Base-by-base conservation (phyloP, 2,888 invertebrate genomes). In the Phaonia tiefii region DNA sequence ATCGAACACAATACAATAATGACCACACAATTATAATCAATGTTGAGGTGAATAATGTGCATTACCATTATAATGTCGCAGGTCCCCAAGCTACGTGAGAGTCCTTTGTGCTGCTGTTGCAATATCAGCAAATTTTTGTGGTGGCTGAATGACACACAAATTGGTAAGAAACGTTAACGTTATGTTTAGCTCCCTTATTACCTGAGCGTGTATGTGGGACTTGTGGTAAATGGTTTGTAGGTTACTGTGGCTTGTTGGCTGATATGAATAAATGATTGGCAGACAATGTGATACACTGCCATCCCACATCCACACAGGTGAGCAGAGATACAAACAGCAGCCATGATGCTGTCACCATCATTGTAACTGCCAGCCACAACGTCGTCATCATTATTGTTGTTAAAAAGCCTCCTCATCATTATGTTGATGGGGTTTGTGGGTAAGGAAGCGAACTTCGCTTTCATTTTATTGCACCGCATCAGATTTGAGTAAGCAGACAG, bases 21-120 rank as follows among this genome's bases (percentile, higher is more conserved):
- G 15, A 17, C 58, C 58, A 37, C 58, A 58, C 31, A 58, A 31
- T 31, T 31, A 58, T 58, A 58, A 58, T 58, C 58, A 58, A 58
- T 58, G 31, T 31, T 58, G 15, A 15, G n/a, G 15, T n/a, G 5
- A 37, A 58, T 31, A 58, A 58, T 31, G 22, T 15, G 46, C 2
- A n/a, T 15, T 17, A 15, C 17, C 2, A n/a, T 15, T 17, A 15
- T 46, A 15, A 46, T 17, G 15, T 46, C 17, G 7, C 31, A 58
- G 1, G 37, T 31, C 25, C 31, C 13, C 37, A 37, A 31, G 26
- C 31, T 58, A 31, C 17, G 58, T 13, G 22, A 4, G n/a, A 25
- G 58, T 56, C 31, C 26, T 15, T 37, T 25, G 31, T 37, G 31
- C 26, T 58, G 31, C 25, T 13, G 31, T 8, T 3, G 54, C n/a